These are phyloP conservation scores for Arge pagana DNA, from an alignment of 2,888 invertebrate genomes.

Conservation along the genomic window DNA sequence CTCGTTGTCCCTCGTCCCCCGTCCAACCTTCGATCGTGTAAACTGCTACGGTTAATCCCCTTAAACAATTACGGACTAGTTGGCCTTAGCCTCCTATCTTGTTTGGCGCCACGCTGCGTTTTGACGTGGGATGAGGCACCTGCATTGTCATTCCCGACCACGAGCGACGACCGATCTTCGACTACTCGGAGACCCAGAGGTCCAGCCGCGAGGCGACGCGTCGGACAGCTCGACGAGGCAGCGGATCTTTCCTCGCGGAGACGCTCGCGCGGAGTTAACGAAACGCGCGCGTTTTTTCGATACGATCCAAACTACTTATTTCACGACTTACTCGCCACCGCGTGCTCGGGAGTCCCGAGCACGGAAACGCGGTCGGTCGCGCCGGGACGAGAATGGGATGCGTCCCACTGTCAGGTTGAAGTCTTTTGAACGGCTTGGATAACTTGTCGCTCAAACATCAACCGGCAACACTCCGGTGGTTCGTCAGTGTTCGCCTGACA, in stretches of 20 bases:
- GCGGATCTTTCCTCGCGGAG: too few species aligned
- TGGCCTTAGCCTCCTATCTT: slow-evolving; percentile 41
- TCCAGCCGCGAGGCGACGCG: background rate
- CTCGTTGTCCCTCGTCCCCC: slow-evolving; percentile 14
- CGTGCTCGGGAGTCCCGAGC: too few species aligned
- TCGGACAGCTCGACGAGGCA: too few species aligned
- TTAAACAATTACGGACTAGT: slow-evolving; percentile 53
- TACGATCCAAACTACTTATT: too few species aligned
- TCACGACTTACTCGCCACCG: too few species aligned
- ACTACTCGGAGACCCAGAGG: background rate
- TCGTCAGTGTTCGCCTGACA: slow-evolving; percentile 7
- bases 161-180: slow-evolving; percentile 24
- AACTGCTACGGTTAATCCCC: slow-evolving; percentile 46
- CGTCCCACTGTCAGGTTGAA: too few species aligned
- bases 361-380: too few species aligned
- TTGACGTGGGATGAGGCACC: slow-evolving; percentile 58
- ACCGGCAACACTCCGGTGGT: slow-evolving; percentile 41
- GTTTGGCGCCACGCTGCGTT: slow-evolving; percentile 56
- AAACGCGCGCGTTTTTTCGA: too few species aligned
- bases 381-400: too few species aligned
- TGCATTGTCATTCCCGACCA: slow-evolving; percentile 57
- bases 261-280: too few species aligned
- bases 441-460: slow-evolving; percentile 45
- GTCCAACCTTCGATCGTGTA: slow-evolving; percentile 39
- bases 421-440: slow-evolving; percentile 31